Base-by-base conservation (phyloP, 2,888 invertebrate species). In the Tenthredo scrophulariae region DNA sequence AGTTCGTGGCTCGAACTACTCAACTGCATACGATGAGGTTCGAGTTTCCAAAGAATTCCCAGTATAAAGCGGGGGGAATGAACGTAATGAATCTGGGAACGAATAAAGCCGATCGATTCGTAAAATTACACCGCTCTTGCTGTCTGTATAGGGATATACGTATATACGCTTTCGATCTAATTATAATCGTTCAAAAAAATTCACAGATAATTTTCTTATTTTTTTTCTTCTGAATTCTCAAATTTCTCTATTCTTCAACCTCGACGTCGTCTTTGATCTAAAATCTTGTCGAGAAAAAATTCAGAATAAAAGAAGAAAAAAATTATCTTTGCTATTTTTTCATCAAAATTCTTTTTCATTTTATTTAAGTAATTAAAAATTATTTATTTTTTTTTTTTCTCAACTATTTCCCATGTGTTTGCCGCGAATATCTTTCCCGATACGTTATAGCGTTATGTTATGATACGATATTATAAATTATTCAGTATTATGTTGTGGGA, bases 1-100 rank as follows among this genome's bases (percentile, higher is more conserved):
- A 80, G 62, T 80, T 80, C 62, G 37, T 54, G 22, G 58, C 58
- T 80, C 40, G 58, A 62, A 80, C 67, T 83, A 46, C 82, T 83
- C 58, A 22, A 80, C 79, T 33, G 50, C 29, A 37, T 29, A 67
- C 26, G 75, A 29, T 46, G 79, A 80, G 79, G 40, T 62, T 43
- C 29, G 40, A 80, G 29, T 80, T 80, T 80, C 79, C 37, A 40
- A 62, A 62, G 62, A 58, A 80, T 80, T 80, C 62, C 33, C 79
- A 58, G 62, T 80, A 80, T 10, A 62, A n/a, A 6, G 13, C n/a
- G 15, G 40, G 72, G 65, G 29, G 29, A 26, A 29, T 22, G 65
- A 65, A 65, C 29, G 40, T 72, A 72, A 72, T 72, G 18, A 58
- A 58, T 58, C 58, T 58, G 58, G 58, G 58, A 22, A 62, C n/a